These are phyloP conservation scores for Myathropa florea DNA, from an alignment of 2,888 invertebrate genomes.

Conservation along the genomic window DNA sequence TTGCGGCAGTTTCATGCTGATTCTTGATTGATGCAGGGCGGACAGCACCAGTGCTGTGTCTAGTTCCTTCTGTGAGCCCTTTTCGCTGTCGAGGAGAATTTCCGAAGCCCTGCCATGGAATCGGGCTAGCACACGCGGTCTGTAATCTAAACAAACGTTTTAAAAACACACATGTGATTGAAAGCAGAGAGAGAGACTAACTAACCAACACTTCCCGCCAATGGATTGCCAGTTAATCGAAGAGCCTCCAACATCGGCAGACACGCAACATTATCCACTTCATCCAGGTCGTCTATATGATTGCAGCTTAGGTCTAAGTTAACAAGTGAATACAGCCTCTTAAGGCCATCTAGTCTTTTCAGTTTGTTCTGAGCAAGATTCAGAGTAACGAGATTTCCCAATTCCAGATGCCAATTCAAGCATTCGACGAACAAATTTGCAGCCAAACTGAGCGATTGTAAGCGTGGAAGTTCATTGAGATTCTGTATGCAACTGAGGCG, in stretches of 20 bases:
- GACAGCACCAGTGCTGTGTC: conserved; percentile 95
- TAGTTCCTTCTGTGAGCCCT: conserved; percentile 91
- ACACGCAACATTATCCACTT: conserved; percentile 89
- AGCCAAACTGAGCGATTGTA: conserved; percentile 89
- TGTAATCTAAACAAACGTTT: conserved; percentile 89
- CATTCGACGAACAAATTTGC: conserved; percentile 89
- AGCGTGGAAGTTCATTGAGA: conserved; percentile 88
- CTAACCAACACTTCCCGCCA: conserved; percentile 84
- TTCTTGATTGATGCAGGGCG: conserved; percentile 85
- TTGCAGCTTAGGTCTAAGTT: conserved; percentile 94
- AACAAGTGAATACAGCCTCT: conserved; percentile 92
- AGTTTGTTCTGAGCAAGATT: conserved; percentile 93
- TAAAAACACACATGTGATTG: background rate
- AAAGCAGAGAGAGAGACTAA: conserved; percentile 83
- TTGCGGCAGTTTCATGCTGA: conserved; percentile 69
- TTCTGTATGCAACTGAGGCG: conserved; percentile 87
- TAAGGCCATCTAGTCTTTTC: conserved; percentile 86
- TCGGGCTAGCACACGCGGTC: conserved; percentile 93
- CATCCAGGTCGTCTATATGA: conserved; percentile 88
- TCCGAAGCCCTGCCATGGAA: conserved; percentile 92
- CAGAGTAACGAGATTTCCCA: conserved; percentile 93
- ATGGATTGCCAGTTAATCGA: conserved; percentile 93
- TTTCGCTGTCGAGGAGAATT: conserved; percentile 93
- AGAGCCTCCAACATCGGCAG: conserved; percentile 93
- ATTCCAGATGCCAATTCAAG: conserved; percentile 89